Evolutionary conservation across 2,113 vertebrate species (phyloP).

Genomic region (Gymnorhina tibicen): DNA sequence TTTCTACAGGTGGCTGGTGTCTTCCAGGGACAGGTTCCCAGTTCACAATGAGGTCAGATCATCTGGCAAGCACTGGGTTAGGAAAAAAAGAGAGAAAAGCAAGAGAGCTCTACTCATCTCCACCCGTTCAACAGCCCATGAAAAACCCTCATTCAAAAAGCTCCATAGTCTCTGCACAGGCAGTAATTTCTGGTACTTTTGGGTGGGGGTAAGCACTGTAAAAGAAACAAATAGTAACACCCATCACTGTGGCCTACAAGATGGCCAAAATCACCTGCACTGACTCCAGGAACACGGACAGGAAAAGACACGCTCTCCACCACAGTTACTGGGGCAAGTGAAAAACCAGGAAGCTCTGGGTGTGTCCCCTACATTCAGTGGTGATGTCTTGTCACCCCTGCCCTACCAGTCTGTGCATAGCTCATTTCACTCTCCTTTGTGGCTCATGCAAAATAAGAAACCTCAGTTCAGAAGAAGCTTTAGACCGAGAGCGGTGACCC

Average conservation of each 20-base stretch:
- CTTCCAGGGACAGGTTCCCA: not conserved
- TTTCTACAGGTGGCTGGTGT: not conserved
- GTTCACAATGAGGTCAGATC: not conserved
- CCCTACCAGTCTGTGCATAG: not conserved
- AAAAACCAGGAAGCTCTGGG: not conserved
- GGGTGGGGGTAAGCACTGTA: rapidly evolving
- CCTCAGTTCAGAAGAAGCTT: not conserved
- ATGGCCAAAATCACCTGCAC: not conserved
- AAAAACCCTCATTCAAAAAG: not conserved
- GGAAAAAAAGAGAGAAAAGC: not conserved
- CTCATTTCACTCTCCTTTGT: not conserved
- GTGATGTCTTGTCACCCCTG: not conserved
- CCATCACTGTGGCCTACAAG: not conserved
- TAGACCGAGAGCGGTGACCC: rapidly evolving
- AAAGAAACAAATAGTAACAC: not conserved
- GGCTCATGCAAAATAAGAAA: not conserved
- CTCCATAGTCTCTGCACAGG: rapidly evolving
- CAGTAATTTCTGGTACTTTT: not conserved
- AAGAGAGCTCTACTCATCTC: not conserved
- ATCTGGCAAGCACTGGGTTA: not conserved
- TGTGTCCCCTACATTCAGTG: not conserved
- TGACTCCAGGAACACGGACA: rapidly evolving
- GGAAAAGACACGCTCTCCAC: not conserved
- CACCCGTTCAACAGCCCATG: not conserved
- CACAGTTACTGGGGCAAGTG: not conserved